These are phyloP conservation scores for Meiosimyza decipiens DNA, from an alignment of 2,888 invertebrate genomes.

Conservation along the genomic window DNA sequence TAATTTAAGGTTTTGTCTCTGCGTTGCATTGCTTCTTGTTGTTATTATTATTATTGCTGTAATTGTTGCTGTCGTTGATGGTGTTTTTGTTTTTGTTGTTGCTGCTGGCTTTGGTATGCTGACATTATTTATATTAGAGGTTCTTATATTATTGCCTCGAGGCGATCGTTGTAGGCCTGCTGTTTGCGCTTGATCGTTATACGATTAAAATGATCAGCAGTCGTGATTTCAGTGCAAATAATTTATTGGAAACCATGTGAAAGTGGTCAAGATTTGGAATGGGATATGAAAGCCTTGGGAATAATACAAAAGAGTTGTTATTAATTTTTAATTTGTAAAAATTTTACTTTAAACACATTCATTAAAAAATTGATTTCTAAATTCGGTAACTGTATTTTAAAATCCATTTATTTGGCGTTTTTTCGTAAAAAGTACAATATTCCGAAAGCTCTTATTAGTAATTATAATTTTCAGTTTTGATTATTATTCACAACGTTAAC, in stretches of 20 bases:
- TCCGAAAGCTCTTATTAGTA: too few species aligned
- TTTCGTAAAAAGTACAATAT: too few species aligned
- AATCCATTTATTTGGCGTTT: too few species aligned
- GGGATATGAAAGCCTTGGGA: background rate
- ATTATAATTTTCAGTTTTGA: too few species aligned
- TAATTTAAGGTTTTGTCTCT: constrained; percentile 35
- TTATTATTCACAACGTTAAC: too few species aligned
- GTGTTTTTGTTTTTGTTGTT: constrained; percentile 27
- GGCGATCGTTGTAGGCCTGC: constrained; percentile 34
- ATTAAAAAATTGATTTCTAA: too few species aligned
- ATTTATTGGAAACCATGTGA: background rate
- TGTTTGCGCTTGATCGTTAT: constrained; percentile 1
- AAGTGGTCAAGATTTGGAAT: background rate
- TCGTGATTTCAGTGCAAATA: constrained; percentile 2
- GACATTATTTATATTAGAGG: constrained; percentile 36
- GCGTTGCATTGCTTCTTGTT: constrained; percentile 16
- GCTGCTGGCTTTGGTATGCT: constrained; percentile 3
- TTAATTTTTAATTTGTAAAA: too few species aligned
- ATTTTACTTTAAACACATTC: too few species aligned
- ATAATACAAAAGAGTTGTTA: too few species aligned
- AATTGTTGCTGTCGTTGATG: constrained; percentile 13
- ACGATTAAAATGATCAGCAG: constrained; percentile 10
- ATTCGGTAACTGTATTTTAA: too few species aligned
- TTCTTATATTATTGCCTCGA: constrained; percentile 30
- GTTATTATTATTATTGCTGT: constrained; percentile 32